Evolutionary conservation across 2,888 invertebrate genomes (phyloP), one percentile per base, ranked within the genome.

Genomic region (Lycocerus yunnanus): DNA sequence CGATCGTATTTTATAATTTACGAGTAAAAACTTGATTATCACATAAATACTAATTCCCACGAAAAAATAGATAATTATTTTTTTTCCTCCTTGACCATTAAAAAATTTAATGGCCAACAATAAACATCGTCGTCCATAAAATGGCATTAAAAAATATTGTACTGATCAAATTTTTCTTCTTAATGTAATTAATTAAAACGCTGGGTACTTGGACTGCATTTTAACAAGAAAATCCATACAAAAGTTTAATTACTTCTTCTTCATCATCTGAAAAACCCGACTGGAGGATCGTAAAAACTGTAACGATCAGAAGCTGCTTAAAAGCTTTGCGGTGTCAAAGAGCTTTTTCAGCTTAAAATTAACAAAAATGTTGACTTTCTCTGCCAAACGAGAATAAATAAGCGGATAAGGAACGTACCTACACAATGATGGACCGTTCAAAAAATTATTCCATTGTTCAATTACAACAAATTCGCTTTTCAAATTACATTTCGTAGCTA

Each of bases 1-100:
- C 59, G 72, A 24, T 72, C 72, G 69, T 72, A 69, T 74, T 74
- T 74, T 67, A 61, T 75, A 69, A 75, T 75, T 75, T 75, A 75
- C 66, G 72, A 72, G 60, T 61, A 61, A 14, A 63, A 58, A 61
- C 14, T 15, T 60, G 68, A 69, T 72, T 63, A 63, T 20, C 61
- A 18, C 20, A 63, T 63, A 63, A 63, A 63, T 20, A 20, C 61
- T 63, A 63, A 63, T 63, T 63, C 61, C 61, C 61, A 63, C 61
- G 61, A 63, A 63, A 24, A 63, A 63, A 63, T 43, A 43, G 43
- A 63, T 63, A 63, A 20, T 18, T 20, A 63, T 18, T 63, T 63
- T 61, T 63, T 63, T 63, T n/a, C n/a, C 20, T 18, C 13, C 61
- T 16, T 20, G 61, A 63, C 61, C 61, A 63, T 63, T 63, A 63